phyloP scores from a whole-genome alignment of 1,140 invertebrate genomes.

The Aphidius ervi region DNA sequence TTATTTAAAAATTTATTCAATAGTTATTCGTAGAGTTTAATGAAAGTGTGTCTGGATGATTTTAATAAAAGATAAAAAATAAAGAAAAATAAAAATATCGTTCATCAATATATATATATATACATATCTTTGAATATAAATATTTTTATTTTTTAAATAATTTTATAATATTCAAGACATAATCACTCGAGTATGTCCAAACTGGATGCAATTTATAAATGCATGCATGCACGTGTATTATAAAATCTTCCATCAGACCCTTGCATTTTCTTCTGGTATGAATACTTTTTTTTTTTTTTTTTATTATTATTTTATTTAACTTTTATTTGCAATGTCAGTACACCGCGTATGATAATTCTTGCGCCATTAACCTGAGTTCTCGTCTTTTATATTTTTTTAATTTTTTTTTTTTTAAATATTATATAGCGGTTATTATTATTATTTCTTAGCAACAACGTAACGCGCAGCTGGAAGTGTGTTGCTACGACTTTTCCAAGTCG shows the following conservation, averaged over 20 bases:
- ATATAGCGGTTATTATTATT: not conserved
- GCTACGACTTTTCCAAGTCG: not conserved
- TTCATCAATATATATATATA: no score
- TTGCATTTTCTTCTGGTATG: not conserved
- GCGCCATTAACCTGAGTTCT: constrained; percentile 13
- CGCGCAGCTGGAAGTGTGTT: constrained; percentile 10
- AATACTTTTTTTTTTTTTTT: not conserved
- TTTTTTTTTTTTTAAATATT: no score
- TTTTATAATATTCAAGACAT: not conserved
- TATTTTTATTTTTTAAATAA: no score
- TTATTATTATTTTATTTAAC: not conserved
- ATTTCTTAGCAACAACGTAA: constrained; percentile 15
- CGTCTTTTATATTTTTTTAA: not conserved
- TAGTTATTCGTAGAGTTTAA: no score
- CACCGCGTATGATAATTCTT: constrained; percentile 19
- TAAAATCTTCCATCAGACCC: no score
- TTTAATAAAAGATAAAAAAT: no score
- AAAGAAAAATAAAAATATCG: no score
- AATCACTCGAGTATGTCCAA: constrained; percentile 11
- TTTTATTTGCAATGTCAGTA: not conserved
- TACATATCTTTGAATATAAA: no score
- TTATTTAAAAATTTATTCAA: no score
- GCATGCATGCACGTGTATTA: no score
- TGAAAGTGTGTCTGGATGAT: no score
- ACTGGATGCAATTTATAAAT: not conserved